Evolutionary conservation across 2,888 invertebrate genomes (phyloP).

Genomic region (Schizotus pectinicornis): DNA sequence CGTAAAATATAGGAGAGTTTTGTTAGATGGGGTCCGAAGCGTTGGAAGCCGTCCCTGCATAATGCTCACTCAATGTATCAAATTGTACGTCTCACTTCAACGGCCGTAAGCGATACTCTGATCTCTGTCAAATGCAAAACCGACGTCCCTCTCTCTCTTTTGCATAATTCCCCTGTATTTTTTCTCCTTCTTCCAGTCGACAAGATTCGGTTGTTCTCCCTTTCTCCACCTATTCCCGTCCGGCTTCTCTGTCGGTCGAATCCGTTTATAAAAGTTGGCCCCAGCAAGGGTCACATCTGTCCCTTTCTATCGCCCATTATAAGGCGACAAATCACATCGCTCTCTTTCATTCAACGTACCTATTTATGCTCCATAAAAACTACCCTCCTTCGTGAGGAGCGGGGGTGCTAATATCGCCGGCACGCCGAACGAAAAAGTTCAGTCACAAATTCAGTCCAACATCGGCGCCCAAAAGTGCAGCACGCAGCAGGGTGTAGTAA

Average conservation of each 20-base stretch:
- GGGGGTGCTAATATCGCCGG: conserved; percentile 48
- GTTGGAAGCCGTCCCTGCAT: conserved; percentile 48
- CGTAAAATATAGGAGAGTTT: not conserved
- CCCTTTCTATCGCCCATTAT: conserved; percentile 37
- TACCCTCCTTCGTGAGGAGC: conserved; percentile 55
- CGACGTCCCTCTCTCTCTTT: conserved; percentile 51
- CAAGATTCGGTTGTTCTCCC: conserved; percentile 44
- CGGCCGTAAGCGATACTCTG: conserved; percentile 39
- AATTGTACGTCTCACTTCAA: conserved; percentile 48
- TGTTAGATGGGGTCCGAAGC: too few species aligned
- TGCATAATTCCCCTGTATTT: conserved; percentile 49
- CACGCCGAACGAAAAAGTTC: conserved; percentile 57
- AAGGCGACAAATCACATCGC: conserved; percentile 41
- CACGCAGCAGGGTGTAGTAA: conserved; percentile 7
- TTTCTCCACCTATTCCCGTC: conserved; percentile 9
- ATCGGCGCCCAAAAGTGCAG: conserved; percentile 27
- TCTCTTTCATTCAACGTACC: conserved; percentile 55
- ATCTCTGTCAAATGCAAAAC: conserved; percentile 51
- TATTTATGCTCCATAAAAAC: conserved; percentile 59
- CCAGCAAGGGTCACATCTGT: conserved; percentile 43
- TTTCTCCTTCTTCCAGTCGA: conserved; percentile 54
- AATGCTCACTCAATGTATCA: conserved; percentile 47
- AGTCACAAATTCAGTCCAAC: conserved; percentile 32
- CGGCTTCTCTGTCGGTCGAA: conserved; percentile 36
- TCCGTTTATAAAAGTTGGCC: conserved; percentile 58